Conservation (phyloP, 2,888 invertebrate genomes). For the Dolomedes plantarius region DNA sequence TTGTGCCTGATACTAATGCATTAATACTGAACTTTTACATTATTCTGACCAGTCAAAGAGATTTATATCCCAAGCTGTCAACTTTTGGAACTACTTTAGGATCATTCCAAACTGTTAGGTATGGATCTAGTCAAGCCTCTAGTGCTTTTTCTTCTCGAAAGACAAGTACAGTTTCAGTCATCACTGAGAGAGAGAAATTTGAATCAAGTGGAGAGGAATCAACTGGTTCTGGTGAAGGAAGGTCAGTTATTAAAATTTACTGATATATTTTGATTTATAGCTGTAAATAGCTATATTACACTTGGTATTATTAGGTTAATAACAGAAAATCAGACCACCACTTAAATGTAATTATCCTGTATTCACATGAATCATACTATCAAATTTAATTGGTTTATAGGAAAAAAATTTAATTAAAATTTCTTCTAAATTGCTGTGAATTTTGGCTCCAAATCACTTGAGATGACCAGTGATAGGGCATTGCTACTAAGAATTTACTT, state of each 20-base stretch:
- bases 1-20: slow-evolving; percentile 67
- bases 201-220: slow-evolving; percentile 67
- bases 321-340: too few species aligned
- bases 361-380: too few species aligned
- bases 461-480: too few species aligned
- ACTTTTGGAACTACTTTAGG: slow-evolving; percentile 55
- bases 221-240: slow-evolving; percentile 29
- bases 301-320: too few species aligned
- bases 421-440: too few species aligned
- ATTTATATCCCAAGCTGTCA: slow-evolving; percentile 80
- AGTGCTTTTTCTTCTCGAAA: slow-evolving; percentile 61
- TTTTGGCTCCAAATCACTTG: too few species aligned
- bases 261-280: too few species aligned
- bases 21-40: slow-evolving; percentile 81
- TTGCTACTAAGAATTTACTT: too few species aligned
- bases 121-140: slow-evolving; percentile 19
- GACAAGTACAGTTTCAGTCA: slow-evolving; percentile 37
- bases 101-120: slow-evolving; percentile 61
- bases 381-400: too few species aligned
- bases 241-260: slow-evolving; percentile 17
- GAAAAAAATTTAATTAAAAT: too few species aligned
- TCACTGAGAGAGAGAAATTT: slow-evolving; percentile 37
- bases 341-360: too few species aligned
- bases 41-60: slow-evolving; percentile 80
- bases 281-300: too few species aligned